Evolutionary conservation across 2,113 vertebrate genomes (phyloP), one percentile per base, ranked within the genome.

Genomic region (Chunga burmeisteri): DNA sequence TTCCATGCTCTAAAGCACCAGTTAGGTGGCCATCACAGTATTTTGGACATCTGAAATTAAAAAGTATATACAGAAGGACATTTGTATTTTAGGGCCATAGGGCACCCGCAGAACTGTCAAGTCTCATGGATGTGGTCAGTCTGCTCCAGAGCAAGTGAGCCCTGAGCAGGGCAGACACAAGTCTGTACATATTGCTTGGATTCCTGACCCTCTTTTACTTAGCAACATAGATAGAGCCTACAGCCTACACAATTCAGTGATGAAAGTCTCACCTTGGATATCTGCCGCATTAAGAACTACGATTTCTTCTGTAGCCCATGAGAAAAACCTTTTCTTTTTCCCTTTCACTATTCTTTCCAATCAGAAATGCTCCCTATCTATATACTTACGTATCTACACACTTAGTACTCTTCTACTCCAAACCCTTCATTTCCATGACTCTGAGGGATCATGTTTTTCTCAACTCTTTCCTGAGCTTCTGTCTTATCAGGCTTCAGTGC

Each of bases 401-500:
- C 34, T 74, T 78, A 55, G 40, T 11, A 50, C 21, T 74, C 15
- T 79, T 74, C 56, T 88, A 36, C 44, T 93, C 68, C 47, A 81
- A 86, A 75, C 23, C 9, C 68, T 86, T 84, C 25, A 90, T 81
- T 95, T 94, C 61, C 47, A 23, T 67, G 9, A 88, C 77, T 88
- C 68, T 92, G 86, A 94, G 34, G 47, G 83, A 93, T 94, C 68
- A 8, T 67, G 72, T 78, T 96, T 97, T 84, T 47, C 75, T 81
- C 90, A 84, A 7, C 36, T 53, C 65, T 84, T 90, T 93, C 80
- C 44, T 78, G 75, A 88, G 65, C 86, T 90, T 71, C 72, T 59
- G 47, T 77, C 88, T 96, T 95, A 97, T 84, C 96, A 95, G 80
- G 40, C 72, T 92, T 90, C 86, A 88, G 50, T 53, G 58, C 27